These are phyloP conservation scores for Cyphomyrus discorhynchus DNA, from an alignment of 2,113 vertebrate species.

Conservation along the genomic window DNA sequence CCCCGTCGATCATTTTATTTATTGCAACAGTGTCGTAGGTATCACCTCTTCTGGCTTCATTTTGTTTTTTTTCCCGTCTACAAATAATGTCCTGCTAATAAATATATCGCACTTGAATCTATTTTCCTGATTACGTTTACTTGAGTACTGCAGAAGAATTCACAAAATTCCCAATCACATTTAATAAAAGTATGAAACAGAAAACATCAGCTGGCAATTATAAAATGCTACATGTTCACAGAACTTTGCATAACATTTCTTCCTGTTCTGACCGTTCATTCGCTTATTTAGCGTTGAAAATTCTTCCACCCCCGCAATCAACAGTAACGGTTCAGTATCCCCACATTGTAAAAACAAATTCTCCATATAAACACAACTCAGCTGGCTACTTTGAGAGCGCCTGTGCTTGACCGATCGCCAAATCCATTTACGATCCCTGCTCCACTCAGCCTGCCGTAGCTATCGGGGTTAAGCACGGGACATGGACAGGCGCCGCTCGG, in stretches of 20 bases:
- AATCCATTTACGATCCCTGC: not conserved
- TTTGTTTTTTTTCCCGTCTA: not conserved
- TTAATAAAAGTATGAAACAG: constrained; percentile 12
- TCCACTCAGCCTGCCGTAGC: not conserved
- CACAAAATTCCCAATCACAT: not conserved
- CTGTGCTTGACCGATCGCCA: not conserved
- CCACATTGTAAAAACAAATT: not conserved
- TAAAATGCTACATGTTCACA: constrained; percentile 28
- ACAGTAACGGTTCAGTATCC: not conserved
- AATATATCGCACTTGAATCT: not conserved
- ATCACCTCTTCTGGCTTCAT: not conserved
- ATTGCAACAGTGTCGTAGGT: constrained; percentile 9
- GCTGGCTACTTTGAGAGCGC: not conserved
- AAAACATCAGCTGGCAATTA: constrained; percentile 7
- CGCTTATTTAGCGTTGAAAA: not conserved
- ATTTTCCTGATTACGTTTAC: not conserved
- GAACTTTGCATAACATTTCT: constrained; percentile 21
- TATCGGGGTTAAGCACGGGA: not conserved
- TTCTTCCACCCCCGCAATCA: not conserved
- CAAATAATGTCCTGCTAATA: not conserved
- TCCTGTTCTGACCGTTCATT: not conserved
- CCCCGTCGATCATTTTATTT: not conserved
- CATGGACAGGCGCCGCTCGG: not conserved
- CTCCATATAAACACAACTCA: not conserved
- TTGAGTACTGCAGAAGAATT: not conserved